phyloP scores from a whole-genome alignment of 2,797 vertebrate genomes.

The Gymnoscopelus braueri region DNA sequence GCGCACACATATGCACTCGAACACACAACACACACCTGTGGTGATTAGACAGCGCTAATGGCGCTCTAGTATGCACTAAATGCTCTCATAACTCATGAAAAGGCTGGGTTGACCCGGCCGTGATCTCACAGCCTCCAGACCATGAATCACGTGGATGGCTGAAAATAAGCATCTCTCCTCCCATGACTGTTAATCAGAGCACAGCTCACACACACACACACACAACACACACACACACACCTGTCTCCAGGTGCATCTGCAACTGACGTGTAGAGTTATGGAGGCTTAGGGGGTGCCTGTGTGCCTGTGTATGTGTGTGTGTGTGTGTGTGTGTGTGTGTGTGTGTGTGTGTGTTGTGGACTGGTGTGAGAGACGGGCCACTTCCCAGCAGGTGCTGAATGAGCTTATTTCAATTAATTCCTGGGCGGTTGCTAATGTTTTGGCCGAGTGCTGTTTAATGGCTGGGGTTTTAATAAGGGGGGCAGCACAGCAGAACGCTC shows the following conservation, averaged over 20 bases:
- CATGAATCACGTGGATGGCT: constrained; percentile 60
- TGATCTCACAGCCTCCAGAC: constrained; percentile 49
- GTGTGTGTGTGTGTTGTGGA: not conserved
- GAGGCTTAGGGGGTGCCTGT: too few relatives aligned
- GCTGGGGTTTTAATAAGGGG: constrained; percentile 66
- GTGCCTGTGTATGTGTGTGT: constrained; percentile 2
- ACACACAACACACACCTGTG: constrained; percentile 38
- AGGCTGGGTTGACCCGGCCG: constrained; percentile 61
- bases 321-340: constrained; percentile 11
- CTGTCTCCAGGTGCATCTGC: not conserved
- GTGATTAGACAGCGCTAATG: constrained; percentile 68
- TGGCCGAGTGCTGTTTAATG: constrained; percentile 70
- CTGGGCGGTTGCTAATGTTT: constrained; percentile 63
- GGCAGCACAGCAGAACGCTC: constrained; percentile 65
- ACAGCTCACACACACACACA: constrained; percentile 6
- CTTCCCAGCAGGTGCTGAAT: constrained; percentile 70
- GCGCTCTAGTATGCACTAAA: constrained; percentile 64
- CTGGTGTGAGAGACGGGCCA: constrained; percentile 49
- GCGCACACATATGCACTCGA: not conserved
- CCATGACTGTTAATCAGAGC: constrained; percentile 60
- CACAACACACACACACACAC: constrained; percentile 26
- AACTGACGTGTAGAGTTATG: too few relatives aligned
- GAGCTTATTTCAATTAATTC: constrained; percentile 78
- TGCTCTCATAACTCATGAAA: constrained; percentile 70
- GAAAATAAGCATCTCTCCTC: constrained; percentile 58